Percentiles rank a stretch among this genome's conserved stretches.
phyloP scores from a whole-genome alignment of 2,888 invertebrate species.

The Sesia bembeciformis region DNA sequence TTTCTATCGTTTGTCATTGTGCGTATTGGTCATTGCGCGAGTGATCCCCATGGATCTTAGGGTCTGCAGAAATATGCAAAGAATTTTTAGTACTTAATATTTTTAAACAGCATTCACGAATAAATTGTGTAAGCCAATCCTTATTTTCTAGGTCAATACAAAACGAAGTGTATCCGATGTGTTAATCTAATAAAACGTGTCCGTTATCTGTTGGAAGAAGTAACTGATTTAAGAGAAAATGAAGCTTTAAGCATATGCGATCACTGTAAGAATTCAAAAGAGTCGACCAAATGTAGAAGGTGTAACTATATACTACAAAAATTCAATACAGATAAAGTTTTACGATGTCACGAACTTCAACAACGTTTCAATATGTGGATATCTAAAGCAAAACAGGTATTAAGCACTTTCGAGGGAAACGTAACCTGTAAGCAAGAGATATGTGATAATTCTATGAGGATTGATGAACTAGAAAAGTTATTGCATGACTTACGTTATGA shows the following conservation, averaged over 20 bases:
- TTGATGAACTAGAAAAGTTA: slow-evolving; percentile 18
- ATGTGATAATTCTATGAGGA: slow-evolving; percentile 9
- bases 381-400: slow-evolving; percentile 20
- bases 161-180: slow-evolving; percentile 26
- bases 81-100: too few relatives aligned
- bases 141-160: slow-evolving; percentile 20
- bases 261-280: slow-evolving; percentile 23
- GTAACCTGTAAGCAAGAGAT: slow-evolving; percentile 16
- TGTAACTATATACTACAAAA: slow-evolving; percentile 26
- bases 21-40: too few relatives aligned
- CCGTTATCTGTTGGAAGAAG: slow-evolving; percentile 25
- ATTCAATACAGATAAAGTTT: slow-evolving; percentile 15
- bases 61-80: too few relatives aligned
- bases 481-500: slow-evolving; percentile 17
- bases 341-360: slow-evolving; percentile 13
- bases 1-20: too few relatives aligned
- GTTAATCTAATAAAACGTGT: slow-evolving; percentile 22
- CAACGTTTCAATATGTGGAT: slow-evolving; percentile 20
- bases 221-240: slow-evolving; percentile 22
- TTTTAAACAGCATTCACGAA: neutral
- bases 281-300: slow-evolving; percentile 24
- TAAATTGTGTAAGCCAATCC: neutral
- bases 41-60: too few relatives aligned
- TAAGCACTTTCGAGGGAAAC: slow-evolving; percentile 20
- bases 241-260: slow-evolving; percentile 25